A percentile compares a stretch with the other conserved stretches of the same genome.
Conservation (phyloP, 2,797 vertebrate species). For the Phrynocephalus forsythii region DNA sequence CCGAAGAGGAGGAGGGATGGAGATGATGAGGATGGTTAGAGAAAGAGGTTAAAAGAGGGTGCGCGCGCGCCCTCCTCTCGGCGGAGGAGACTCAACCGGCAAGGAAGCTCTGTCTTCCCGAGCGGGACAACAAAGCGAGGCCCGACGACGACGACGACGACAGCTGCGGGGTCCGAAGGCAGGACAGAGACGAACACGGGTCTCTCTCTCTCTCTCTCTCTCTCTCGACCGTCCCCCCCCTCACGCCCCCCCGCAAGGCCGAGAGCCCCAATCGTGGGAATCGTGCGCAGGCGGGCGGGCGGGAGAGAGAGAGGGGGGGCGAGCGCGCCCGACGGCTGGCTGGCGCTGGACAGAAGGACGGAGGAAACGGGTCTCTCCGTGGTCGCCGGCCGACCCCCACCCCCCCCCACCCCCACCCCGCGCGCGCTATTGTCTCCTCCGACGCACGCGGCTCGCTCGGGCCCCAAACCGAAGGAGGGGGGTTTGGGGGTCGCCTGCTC, state of each 20-base stretch:
- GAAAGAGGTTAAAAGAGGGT: too few species aligned
- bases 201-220: too few species aligned
- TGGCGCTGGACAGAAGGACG: neutral
- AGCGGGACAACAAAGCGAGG: too few species aligned
- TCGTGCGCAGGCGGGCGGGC: too few species aligned
- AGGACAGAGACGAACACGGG: too few species aligned
- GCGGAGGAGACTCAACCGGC: neutral
- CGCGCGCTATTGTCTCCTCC: constrained; percentile 31
- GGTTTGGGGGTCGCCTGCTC: neutral
- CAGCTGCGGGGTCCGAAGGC: too few species aligned
- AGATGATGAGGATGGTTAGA: too few species aligned
- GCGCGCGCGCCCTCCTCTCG: neutral
- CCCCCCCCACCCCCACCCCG: neutral
- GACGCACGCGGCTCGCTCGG: constrained; percentile 16
- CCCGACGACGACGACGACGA: too few species aligned
- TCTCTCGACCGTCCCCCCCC: too few species aligned
- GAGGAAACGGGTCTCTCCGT: neutral
- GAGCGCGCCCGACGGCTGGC: neutral
- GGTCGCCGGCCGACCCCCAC: too few species aligned
- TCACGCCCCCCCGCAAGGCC: neutral
- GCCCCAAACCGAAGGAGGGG: neutral
- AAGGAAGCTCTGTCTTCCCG: neutral
- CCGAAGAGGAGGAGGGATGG: too few species aligned
- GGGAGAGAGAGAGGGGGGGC: neutral
- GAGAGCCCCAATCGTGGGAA: neutral